A percentile compares a stretch with the other conserved stretches of the same genome.
Conservation (phyloP, 1,140 invertebrate species). For the Bombus turneri region DNA sequence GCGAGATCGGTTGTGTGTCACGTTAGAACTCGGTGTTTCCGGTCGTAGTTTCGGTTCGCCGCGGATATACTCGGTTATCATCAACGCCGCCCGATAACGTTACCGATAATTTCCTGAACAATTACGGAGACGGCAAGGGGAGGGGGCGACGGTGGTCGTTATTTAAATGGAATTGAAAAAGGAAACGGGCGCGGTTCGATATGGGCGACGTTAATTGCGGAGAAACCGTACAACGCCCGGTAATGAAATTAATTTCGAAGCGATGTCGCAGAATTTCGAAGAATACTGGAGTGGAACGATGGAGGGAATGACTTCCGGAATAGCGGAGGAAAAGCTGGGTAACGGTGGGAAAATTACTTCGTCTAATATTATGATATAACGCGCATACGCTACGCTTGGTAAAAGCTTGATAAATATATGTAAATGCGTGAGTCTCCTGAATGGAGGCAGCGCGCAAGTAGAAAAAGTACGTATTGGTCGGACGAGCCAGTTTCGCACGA, state of each 20-base stretch:
- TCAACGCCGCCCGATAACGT: constrained; percentile 25
- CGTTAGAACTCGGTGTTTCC: constrained; percentile 30
- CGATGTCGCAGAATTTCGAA: background rate
- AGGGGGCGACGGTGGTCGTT: background rate
- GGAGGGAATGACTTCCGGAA: background rate
- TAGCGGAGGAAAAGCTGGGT: no score
- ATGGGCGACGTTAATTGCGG: constrained; percentile 29
- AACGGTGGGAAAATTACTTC: constrained; percentile 6
- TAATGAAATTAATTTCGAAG: constrained; percentile 32
- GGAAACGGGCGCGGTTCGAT: constrained; percentile 16
- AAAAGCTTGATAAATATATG: background rate
- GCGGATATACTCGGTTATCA: constrained; percentile 21
- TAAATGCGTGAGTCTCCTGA: no score
- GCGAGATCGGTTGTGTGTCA: constrained; percentile 30
- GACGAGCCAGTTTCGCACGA: background rate
- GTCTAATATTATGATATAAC: background rate
- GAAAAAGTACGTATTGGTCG: background rate
- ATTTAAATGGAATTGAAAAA: constrained; percentile 25
- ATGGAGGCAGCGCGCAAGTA: background rate
- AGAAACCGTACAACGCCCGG: background rate
- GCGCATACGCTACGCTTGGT: background rate
- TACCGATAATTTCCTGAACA: constrained; percentile 27
- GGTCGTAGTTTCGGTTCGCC: constrained; percentile 31
- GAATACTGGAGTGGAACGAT: background rate
- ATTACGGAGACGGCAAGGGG: background rate